Evolutionary conservation across 1,140 invertebrate genomes (phyloP), one percentile per base, ranked within the genome.

Genomic region (Cyphomyrmex costatus): DNA sequence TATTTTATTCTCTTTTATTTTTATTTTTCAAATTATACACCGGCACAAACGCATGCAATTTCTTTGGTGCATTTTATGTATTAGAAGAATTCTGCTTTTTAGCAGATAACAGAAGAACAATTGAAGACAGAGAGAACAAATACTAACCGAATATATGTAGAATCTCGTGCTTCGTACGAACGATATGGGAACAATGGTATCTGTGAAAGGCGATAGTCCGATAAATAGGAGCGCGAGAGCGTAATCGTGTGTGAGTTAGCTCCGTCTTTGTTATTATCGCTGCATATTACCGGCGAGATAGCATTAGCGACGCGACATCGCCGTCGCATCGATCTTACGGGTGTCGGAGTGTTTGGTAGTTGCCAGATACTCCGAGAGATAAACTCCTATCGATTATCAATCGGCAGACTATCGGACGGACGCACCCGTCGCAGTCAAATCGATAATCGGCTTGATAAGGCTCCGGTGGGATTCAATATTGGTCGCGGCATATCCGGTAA

Each of bases 341-440:
- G 53, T 46, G 79, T 33, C 51, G 66, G 2, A 27, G 24, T 46
- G 36, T 27, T 24, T 27, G 36, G 19, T 51, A 27, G 53, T 49
- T 53, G 66, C 33, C 66, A 60, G 79, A 73, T 73, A 73, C 8
- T 14, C 51, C 24, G 16, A 6, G 53, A 83, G 79, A 83, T 83
- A 83, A 82, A 74, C 79, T 74, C 53, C 53, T 83, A 83, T 83
- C 79, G 79, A 83, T 83, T 83, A 83, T 83, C 68, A 83, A 83
- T 83, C 79, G 77, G 27, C 46, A 7, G 61, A n/a, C 46, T 5
- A 14, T 14, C 21, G 56, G 14, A 68, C 27, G 36, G 53, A 83
- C 24, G 79, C 27, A 14, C 51, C 51, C 33, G 61, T 79, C 63
- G 61, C 53, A 71, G 49, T 16, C 68, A 70, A 49, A 74, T 83